These are phyloP conservation scores for Drosophila mayri DNA, from an alignment of 1,140 invertebrate genomes.

Conservation along the genomic window DNA sequence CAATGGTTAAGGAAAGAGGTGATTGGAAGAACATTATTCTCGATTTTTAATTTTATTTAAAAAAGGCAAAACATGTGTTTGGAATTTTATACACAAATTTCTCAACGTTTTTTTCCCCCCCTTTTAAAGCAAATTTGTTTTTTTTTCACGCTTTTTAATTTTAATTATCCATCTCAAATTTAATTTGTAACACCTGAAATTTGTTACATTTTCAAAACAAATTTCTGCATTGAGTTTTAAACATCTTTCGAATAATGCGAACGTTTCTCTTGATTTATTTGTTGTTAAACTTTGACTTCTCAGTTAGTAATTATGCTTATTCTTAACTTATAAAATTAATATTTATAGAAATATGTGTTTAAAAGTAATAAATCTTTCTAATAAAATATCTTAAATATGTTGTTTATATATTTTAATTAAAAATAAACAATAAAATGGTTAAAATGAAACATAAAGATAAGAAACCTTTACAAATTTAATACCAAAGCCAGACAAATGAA, in stretches of 20 bases:
- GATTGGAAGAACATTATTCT: too few relatives aligned
- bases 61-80: too few relatives aligned
- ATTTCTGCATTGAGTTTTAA: neutral
- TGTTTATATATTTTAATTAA: neutral
- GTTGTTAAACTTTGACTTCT: conserved; percentile 32
- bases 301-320: conserved; percentile 9
- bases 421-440: neutral
- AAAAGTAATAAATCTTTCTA: neutral
- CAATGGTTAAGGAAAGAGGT: conserved; percentile 12
- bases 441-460: neutral
- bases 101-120: accelerated
- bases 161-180: neutral
- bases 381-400: neutral
- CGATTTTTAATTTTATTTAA: too few relatives aligned
- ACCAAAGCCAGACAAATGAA: neutral
- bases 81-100: too few relatives aligned
- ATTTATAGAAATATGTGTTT: neutral
- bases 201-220: neutral
- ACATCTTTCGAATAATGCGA: neutral
- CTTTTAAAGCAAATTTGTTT: neutral
- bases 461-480: neutral
- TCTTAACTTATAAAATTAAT: neutral
- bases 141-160: neutral
- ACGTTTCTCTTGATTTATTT: conserved; percentile 1
- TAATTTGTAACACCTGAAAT: neutral